A percentile compares a stretch with the other conserved stretches of the same genome.
Conservation (phyloP, 2,797 vertebrate genomes). For the Diplodus sargus region DNA sequence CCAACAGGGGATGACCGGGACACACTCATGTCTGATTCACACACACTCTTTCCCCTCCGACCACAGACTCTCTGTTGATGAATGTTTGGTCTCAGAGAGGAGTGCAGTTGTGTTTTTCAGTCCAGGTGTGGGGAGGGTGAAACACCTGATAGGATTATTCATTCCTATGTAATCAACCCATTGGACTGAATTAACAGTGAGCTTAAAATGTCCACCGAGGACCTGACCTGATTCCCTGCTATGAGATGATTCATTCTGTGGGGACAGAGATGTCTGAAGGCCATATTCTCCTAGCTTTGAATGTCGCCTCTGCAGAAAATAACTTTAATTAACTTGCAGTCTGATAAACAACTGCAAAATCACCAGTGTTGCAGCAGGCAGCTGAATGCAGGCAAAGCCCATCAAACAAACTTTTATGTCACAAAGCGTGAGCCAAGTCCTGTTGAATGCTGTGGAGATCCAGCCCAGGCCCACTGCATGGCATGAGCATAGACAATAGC, state of each 20-base stretch:
- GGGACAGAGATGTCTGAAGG: not conserved
- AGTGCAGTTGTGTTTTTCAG: not conserved
- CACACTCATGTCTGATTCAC: slow-evolving; percentile 63
- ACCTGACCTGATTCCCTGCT: not conserved
- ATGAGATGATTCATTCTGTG: not conserved
- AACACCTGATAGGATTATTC: not conserved
- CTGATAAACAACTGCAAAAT: slow-evolving; percentile 4
- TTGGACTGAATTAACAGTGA: not conserved
- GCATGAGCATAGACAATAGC: slow-evolving; percentile 69
- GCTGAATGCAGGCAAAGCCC: slow-evolving; percentile 53
- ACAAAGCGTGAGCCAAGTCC: slow-evolving; percentile 46
- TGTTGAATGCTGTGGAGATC: slow-evolving; percentile 31
- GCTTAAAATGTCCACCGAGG: not conserved
- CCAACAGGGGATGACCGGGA: slow-evolving; percentile 35
- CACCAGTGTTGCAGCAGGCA: slow-evolving; percentile 29
- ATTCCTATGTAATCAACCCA: not conserved
- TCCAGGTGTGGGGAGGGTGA: not conserved
- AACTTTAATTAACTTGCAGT: not conserved
- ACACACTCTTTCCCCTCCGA: slow-evolving; percentile 2
- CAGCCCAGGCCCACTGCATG: slow-evolving; percentile 50
- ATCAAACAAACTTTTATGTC: slow-evolving; percentile 51
- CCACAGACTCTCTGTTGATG: slow-evolving; percentile 14
- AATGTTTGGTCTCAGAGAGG: not conserved
- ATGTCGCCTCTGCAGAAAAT: not conserved
- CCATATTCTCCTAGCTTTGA: not conserved